Percentiles rank a stretch among this genome's conserved stretches.
phyloP scores from a whole-genome alignment of 2,888 invertebrate species.

The Agonum fuliginosum region DNA sequence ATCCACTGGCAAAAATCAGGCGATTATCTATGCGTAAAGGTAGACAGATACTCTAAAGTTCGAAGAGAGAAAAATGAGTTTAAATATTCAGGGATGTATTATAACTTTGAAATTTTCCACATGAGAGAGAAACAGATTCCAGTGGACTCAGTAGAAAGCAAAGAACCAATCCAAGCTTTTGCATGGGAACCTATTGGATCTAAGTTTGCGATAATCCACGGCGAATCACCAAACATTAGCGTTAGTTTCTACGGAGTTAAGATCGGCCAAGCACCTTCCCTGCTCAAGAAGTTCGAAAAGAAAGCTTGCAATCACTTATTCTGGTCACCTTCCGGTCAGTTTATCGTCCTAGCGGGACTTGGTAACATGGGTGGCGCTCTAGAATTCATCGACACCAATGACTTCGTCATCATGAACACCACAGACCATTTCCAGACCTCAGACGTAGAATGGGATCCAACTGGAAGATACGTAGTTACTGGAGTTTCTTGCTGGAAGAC shows the following conservation, averaged over 20 bases:
- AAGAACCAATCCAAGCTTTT: constrained; percentile 94
- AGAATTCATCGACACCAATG: constrained; percentile 96
- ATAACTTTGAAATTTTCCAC: constrained; percentile 99
- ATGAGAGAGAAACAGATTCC: constrained; percentile 98
- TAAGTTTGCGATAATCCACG: constrained; percentile 97
- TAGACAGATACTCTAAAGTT: constrained; percentile 90
- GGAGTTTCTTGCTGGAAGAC: constrained; percentile 97
- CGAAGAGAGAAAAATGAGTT: constrained; percentile 95
- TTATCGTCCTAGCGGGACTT: constrained; percentile 94
- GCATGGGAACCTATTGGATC: constrained; percentile 98
- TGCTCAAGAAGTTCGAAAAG: constrained; percentile 92
- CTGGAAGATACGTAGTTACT: constrained; percentile 96
- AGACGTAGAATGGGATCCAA: constrained; percentile 99
- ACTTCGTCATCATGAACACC: constrained; percentile 95
- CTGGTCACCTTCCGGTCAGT: constrained; percentile 97
- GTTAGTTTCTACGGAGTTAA: constrained; percentile 96
- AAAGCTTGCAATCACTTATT: constrained; percentile 93
- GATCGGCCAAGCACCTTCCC: constrained; percentile 90
- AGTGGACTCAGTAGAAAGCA: constrained; percentile 97
- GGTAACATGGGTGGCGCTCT: constrained; percentile 89
- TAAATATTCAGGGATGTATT: constrained; percentile 97
- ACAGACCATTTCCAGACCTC: constrained; percentile 95
- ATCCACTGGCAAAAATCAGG: constrained; percentile 99
- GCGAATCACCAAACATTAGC: constrained; percentile 88
- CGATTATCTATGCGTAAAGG: constrained; percentile 97